Conservation (phyloP, 1,140 invertebrate species). For the Diplogasteroides magnus region DNA sequence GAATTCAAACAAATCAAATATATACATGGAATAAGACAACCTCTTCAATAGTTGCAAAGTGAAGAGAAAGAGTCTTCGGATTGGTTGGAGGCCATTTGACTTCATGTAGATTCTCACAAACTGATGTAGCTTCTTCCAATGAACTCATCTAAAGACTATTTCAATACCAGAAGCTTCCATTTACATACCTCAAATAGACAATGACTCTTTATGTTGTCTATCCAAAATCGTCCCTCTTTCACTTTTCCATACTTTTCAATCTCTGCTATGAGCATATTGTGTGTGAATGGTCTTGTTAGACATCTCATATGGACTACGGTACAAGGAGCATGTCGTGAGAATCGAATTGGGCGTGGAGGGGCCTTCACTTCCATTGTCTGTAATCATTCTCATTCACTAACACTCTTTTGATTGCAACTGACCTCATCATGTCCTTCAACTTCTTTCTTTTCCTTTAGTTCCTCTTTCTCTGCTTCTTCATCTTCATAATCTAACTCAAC, state of each 20-base stretch:
- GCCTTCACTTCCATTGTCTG: background rate
- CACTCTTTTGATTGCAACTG: background rate
- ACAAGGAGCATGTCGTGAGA: background rate
- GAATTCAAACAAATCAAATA: background rate
- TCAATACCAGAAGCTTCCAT: background rate
- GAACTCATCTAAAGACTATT: constrained; percentile 33
- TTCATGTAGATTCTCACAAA: constrained; percentile 35
- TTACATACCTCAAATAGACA: background rate
- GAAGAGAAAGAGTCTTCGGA: constrained; percentile 31
- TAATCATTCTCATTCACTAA: background rate
- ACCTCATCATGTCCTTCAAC: background rate
- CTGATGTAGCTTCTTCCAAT: constrained; percentile 34
- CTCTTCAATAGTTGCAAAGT: constrained; percentile 37
- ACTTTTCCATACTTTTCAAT: background rate
- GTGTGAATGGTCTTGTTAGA: background rate
- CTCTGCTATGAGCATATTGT: background rate
- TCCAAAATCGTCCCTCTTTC: background rate
- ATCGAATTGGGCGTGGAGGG: background rate
- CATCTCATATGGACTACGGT: background rate
- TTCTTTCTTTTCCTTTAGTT: background rate
- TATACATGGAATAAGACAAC: too few species aligned
- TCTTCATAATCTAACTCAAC: background rate
- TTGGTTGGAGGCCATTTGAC: constrained; percentile 32
- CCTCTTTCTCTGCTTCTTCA: too few species aligned
- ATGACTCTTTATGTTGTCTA: background rate